Evolutionary conservation across 2,797 vertebrate genomes (phyloP).

Genomic region (Myiothlypis coronata): DNA sequence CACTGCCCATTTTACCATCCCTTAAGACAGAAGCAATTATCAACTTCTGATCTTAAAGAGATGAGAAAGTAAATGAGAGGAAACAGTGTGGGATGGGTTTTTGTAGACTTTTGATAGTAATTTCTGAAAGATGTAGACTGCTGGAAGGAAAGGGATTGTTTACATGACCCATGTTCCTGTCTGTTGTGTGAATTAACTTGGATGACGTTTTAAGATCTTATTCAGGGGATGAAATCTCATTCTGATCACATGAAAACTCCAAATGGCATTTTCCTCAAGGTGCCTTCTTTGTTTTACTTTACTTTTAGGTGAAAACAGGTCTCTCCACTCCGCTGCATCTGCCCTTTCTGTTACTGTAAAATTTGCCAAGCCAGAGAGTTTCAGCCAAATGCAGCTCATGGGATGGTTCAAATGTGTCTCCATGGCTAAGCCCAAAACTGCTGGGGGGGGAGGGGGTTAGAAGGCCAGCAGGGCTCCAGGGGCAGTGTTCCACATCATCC

Average conservation of each 20-base stretch:
- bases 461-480: not conserved
- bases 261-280: not conserved
- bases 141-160: not conserved
- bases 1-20: not conserved
- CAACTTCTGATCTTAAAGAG: not conserved
- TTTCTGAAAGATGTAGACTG: not conserved
- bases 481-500: not conserved
- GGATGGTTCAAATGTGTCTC: not conserved
- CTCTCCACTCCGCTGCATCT: not conserved
- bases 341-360: not conserved
- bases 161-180: not conserved
- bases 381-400: not conserved
- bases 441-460: rapidly evolving
- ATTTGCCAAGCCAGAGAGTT: not conserved
- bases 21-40: not conserved
- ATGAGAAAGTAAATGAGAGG: not conserved
- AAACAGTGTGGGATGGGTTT: not conserved
- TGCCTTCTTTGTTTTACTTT: not conserved
- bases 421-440: not conserved
- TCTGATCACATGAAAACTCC: not conserved
- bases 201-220: not conserved
- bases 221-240: not conserved
- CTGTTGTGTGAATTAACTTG: not conserved
- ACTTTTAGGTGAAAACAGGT: not conserved
- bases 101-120: not conserved